phyloP scores from a whole-genome alignment of 2,113 vertebrate species.

The Ageneiosus marmoratus region DNA sequence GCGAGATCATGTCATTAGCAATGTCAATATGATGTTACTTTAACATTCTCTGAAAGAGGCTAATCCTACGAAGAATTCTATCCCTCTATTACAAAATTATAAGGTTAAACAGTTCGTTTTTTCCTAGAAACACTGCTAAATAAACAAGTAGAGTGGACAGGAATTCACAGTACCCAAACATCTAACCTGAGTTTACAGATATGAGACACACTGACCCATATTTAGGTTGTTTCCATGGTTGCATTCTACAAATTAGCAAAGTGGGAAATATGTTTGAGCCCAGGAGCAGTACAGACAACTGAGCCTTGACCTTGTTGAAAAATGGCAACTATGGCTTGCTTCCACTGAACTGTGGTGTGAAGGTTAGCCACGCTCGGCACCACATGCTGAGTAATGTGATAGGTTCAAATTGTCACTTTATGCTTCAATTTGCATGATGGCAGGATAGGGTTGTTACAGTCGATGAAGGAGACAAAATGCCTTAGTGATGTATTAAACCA shows the following conservation, averaged over 20 bases:
- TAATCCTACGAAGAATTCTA: no score
- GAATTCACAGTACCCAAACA: conserved; percentile 16
- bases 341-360: background rate
- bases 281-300: background rate
- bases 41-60: background rate
- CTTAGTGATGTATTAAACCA: background rate
- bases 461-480: background rate
- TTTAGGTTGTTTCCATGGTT: conserved; percentile 41
- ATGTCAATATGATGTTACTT: conserved; percentile 11
- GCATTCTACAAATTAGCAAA: background rate
- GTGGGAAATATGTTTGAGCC: background rate
- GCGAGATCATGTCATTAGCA: conserved; percentile 20
- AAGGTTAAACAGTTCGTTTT: background rate
- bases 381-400: background rate
- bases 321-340: background rate
- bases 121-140: background rate
- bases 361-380: background rate
- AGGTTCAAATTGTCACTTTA: background rate
- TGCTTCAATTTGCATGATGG: background rate
- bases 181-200: background rate
- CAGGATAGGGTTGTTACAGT: background rate
- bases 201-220: conserved; percentile 37
- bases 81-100: conserved; percentile 11
- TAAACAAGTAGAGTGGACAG: background rate
- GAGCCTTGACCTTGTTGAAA: background rate